Conservation (phyloP, 2,113 vertebrate genomes). For the Oncorhynchus kisutch region DNA sequence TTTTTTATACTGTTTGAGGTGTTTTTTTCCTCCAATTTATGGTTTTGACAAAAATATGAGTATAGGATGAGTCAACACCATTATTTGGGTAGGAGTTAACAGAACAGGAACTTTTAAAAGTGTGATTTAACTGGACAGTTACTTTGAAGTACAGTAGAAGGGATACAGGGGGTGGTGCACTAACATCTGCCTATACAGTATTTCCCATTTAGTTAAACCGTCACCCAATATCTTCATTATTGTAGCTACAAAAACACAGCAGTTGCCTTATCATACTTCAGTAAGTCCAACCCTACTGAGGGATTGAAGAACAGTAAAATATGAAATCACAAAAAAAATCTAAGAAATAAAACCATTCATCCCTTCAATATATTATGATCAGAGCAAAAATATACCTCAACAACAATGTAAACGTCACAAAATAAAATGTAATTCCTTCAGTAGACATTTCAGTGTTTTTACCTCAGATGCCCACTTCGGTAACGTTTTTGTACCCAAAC, state of each 20-base stretch:
- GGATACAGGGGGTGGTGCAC: background rate
- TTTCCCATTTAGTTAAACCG: background rate
- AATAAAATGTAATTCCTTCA: conserved; percentile 5
- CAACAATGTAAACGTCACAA: conserved; percentile 17
- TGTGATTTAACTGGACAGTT: background rate
- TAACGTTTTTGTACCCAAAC: background rate
- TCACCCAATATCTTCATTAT: conserved; percentile 39
- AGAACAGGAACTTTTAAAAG: too few species aligned
- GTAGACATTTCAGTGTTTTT: conserved; percentile 8
- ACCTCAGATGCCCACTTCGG: background rate
- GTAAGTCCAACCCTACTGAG: conserved; percentile 13
- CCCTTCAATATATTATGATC: conserved; percentile 25
- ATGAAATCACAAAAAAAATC: background rate
- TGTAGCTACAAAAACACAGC: conserved; percentile 1
- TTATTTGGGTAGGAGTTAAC: too few species aligned
- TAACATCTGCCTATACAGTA: background rate
- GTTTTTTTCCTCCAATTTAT: too few species aligned
- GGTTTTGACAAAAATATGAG: too few species aligned
- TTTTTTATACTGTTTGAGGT: too few species aligned
- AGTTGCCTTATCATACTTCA: conserved; percentile 25
- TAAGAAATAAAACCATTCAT: conserved; percentile 31
- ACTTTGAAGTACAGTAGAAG: background rate
- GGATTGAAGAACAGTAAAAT: background rate
- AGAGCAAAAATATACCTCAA: conserved; percentile 9
- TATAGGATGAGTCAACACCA: too few species aligned